Percentiles rank a stretch among this genome's conserved stretches.
Evolutionary conservation across 2,113 vertebrate genomes (phyloP).

Genomic region (Catagonus wagneri): DNA sequence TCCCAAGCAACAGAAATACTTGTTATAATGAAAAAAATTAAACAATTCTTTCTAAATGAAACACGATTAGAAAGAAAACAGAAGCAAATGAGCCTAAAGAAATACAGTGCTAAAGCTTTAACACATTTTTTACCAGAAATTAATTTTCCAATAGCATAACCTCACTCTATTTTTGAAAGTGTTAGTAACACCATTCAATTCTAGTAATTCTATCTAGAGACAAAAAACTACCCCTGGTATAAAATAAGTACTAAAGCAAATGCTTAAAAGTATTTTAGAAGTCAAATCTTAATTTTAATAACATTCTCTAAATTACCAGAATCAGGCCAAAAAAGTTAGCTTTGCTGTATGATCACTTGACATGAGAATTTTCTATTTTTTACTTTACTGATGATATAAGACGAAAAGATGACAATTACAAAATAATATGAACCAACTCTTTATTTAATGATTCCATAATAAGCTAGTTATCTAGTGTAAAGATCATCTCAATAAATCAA

Average conservation of each 20-base stretch:
- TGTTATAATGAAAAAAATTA: not conserved
- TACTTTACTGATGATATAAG: not conserved
- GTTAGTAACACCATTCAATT: slow-evolving; percentile 6
- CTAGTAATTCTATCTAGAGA: not conserved
- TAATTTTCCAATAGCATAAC: slow-evolving; percentile 3
- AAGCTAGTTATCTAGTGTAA: not conserved
- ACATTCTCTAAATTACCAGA: slow-evolving; percentile 5
- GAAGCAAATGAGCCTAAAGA: slow-evolving; percentile 10
- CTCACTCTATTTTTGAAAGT: not conserved
- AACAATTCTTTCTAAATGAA: slow-evolving; percentile 28
- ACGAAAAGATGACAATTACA: not conserved
- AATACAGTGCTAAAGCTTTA: not conserved
- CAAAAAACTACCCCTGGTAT: not conserved
- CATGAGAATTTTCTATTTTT: not conserved
- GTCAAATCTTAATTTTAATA: not conserved
- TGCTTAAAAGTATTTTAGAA: slow-evolving; percentile 33
- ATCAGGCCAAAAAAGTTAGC: not conserved
- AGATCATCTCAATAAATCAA: not conserved
- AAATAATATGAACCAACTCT: slow-evolving; percentile 1
- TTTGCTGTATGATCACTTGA: not conserved
- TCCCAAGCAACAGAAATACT: not conserved
- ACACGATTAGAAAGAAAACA: slow-evolving; percentile 40
- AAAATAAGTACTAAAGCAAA: slow-evolving; percentile 45
- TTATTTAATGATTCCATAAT: not conserved
- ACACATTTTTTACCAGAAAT: not conserved